Conservation (phyloP, 2,113 vertebrate genomes). For the Phoxinus phoxinus region DNA sequence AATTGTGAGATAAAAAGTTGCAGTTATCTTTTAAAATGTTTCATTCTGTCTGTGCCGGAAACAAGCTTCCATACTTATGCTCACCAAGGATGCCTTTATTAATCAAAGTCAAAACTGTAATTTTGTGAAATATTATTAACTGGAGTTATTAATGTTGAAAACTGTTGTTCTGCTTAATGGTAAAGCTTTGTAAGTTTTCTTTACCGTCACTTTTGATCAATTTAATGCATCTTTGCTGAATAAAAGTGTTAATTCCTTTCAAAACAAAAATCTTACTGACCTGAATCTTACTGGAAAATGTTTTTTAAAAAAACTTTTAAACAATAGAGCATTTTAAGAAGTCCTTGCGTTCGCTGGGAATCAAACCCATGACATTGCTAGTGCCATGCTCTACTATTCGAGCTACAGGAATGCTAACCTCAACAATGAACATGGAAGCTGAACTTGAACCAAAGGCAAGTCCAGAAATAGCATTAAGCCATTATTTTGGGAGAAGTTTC, state of each 20-base stretch:
- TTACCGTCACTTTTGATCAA: neutral
- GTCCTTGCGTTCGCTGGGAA: no score
- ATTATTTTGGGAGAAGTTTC: neutral
- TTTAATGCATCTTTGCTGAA: neutral
- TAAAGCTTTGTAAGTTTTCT: neutral
- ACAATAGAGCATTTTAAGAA: neutral
- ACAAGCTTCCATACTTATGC: no score
- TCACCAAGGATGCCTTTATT: neutral
- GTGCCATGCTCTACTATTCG: neutral
- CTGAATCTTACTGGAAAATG: no score
- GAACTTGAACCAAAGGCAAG: neutral
- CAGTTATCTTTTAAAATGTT: no score
- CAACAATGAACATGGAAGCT: neutral
- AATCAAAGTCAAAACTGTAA: neutral
- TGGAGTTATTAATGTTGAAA: neutral
- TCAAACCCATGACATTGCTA: neutral
- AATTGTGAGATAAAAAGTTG: no score
- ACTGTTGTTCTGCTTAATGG: neutral
- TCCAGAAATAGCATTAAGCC: neutral
- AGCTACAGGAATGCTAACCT: neutral
- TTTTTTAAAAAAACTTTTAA: neutral
- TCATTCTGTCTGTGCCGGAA: no score
- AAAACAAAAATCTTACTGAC: conserved; percentile 13
- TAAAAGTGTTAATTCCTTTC: neutral
- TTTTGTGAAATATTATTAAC: neutral